Percentiles rank a stretch among this genome's conserved stretches.
Evolutionary conservation across 2,888 invertebrate species (phyloP).

Genomic region (Aporophyla lueneburgensis): DNA sequence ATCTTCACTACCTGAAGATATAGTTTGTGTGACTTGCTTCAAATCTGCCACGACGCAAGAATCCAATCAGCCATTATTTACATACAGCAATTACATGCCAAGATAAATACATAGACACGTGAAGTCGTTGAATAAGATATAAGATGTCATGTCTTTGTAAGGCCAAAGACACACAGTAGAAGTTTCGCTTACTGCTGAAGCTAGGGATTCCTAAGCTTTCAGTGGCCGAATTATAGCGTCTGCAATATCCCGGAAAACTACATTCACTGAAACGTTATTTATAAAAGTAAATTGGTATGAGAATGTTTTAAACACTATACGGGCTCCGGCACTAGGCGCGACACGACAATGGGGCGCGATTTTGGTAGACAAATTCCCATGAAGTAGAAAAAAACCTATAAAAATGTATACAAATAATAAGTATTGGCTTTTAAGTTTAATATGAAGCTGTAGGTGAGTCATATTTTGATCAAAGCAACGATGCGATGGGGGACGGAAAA

Average conservation of each 20-base stretch:
- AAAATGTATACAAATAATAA: too few relatives aligned
- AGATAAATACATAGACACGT: constrained; percentile 5
- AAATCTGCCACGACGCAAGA: not conserved
- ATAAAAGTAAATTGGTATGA: too few relatives aligned
- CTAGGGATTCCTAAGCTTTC: not conserved
- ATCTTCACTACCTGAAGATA: too few relatives aligned
- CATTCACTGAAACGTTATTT: not conserved
- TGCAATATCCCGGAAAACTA: not conserved
- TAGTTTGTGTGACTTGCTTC: not conserved
- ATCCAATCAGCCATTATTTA: constrained; percentile 10
- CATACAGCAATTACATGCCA: constrained; percentile 19
- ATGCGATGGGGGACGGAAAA: too few relatives aligned
- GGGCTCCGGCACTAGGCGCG: too few relatives aligned
- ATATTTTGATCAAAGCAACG: too few relatives aligned
- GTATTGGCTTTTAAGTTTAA: too few relatives aligned
- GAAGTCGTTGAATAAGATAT: constrained; percentile 14
- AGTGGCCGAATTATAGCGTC: not conserved
- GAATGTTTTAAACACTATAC: too few relatives aligned
- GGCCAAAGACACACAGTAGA: not conserved
- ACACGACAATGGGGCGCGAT: too few relatives aligned
- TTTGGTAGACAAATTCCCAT: too few relatives aligned
- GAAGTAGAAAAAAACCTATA: too few relatives aligned
- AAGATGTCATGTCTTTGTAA: constrained; percentile 1
- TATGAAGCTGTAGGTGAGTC: too few relatives aligned
- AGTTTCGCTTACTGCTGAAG: not conserved